Percentiles rank a stretch among this genome's conserved stretches.
Conservation (phyloP, 2,113 vertebrate genomes). For the Panthera tigris region DNA sequence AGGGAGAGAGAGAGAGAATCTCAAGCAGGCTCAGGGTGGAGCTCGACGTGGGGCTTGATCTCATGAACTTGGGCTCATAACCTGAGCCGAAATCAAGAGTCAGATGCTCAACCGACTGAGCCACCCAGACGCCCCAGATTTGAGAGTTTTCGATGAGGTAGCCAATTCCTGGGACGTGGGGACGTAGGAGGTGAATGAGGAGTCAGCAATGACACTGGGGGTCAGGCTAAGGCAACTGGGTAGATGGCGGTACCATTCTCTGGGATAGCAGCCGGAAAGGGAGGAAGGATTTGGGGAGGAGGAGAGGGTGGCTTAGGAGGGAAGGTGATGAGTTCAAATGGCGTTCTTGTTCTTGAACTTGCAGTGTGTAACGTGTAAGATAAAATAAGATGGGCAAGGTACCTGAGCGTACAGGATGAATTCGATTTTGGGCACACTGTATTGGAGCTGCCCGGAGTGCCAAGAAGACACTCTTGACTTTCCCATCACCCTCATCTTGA, state of each 20-base stretch:
- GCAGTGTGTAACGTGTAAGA: neutral
- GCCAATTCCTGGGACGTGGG: neutral
- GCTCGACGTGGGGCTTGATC: no score
- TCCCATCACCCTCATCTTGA: neutral
- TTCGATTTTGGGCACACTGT: rapidly evolving
- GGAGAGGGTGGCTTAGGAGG: neutral
- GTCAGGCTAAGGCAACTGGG: neutral
- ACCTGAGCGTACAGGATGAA: neutral
- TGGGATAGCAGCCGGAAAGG: neutral
- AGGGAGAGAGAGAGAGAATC: no score
- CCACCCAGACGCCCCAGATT: no score
- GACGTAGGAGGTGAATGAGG: neutral
- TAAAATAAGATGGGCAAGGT: neutral
- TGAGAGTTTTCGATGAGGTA: neutral
- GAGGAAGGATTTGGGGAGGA: neutral
- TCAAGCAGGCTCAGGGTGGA: no score
- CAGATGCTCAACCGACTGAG: no score
- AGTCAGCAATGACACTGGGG: neutral
- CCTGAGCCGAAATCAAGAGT: no score
- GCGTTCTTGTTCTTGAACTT: neutral
- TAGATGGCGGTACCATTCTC: neutral
- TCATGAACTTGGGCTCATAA: no score
- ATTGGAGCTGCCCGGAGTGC: neutral
- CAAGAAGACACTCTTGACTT: neutral
- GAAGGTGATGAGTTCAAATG: neutral